phyloP scores from a whole-genome alignment of 2,113 vertebrate genomes.

The Laterallus jamaicensis region DNA sequence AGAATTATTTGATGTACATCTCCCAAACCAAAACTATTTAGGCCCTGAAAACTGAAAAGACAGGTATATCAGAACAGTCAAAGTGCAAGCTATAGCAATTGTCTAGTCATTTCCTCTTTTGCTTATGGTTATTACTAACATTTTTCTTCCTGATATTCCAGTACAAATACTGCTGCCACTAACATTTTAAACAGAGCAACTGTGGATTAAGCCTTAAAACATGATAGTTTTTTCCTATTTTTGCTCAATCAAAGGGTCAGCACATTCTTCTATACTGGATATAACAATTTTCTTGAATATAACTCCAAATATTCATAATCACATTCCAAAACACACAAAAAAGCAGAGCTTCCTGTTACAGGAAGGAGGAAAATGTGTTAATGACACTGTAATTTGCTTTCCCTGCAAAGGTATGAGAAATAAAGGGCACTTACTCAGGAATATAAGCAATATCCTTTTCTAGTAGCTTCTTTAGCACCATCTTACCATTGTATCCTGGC shows the following conservation, averaged over 20 bases:
- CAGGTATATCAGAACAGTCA: background rate
- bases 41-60: background rate
- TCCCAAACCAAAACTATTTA: background rate
- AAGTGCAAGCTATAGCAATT: background rate
- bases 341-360: background rate
- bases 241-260: background rate
- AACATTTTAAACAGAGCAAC: background rate
- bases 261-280: too few relatives aligned
- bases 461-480: background rate
- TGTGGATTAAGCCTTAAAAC: background rate
- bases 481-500: slow-evolving; percentile 93
- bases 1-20: background rate
- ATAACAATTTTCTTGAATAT: background rate
- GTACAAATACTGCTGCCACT: background rate
- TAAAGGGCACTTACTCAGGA: background rate
- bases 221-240: background rate
- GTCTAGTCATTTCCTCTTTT: background rate
- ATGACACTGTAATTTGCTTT: background rate
- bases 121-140: background rate
- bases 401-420: background rate
- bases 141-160: background rate
- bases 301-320: background rate
- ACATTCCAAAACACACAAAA: background rate
- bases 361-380: background rate
- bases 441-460: background rate